Evolutionary conservation across 2,113 vertebrate genomes (phyloP).

Genomic region (Ursus arctos): DNA sequence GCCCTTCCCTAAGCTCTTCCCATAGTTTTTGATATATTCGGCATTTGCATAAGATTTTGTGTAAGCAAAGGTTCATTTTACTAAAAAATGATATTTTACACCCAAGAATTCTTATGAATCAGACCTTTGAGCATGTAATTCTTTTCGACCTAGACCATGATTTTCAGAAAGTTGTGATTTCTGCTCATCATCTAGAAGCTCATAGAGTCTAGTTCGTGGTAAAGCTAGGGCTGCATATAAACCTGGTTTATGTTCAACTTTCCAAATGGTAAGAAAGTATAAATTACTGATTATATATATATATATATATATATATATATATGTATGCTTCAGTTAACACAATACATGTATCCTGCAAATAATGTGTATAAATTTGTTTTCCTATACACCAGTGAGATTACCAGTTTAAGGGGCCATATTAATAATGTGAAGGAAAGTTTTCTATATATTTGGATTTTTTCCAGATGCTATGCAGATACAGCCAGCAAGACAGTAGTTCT

Average conservation of each 20-base stretch:
- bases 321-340: not conserved
- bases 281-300: not conserved
- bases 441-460: not conserved
- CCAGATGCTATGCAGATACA: not conserved
- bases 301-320: not conserved
- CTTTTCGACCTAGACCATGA: not conserved
- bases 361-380: not conserved
- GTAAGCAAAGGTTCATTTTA: not conserved
- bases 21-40: not conserved
- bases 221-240: not conserved
- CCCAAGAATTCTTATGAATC: not conserved
- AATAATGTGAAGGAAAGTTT: not conserved
- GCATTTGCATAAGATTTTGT: not conserved
- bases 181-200: not conserved
- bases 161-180: slow-evolving; percentile 10
- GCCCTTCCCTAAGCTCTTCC: not conserved
- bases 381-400: not conserved
- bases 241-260: not conserved
- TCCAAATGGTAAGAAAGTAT: not conserved
- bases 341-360: not conserved
- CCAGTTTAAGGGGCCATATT: not conserved
- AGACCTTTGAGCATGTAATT: not conserved
- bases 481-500: not conserved
- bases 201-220: not conserved
- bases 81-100: not conserved